Base-by-base conservation (phyloP, 2,113 vertebrate species). In the Pionites leucogaster region DNA sequence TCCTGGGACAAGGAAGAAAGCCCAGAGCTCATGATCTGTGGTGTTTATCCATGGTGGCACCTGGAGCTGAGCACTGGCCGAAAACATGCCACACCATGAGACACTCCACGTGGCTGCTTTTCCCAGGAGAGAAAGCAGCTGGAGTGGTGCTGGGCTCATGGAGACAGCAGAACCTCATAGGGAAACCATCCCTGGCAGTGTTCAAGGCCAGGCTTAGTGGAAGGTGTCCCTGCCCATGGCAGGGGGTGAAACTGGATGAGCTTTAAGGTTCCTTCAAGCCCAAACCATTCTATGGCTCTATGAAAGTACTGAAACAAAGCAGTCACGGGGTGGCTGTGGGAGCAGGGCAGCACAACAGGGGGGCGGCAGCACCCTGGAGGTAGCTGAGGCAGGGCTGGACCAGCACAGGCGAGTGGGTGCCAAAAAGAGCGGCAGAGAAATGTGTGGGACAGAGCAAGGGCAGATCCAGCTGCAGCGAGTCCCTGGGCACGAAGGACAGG, bases 61-160 rank as follows among this genome's bases (percentile, higher is more conserved):
- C 11, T 68, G n/a, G 37, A 67, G 13, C 25, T 0, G 0, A 85
- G n/a, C 4, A 8, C 37, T 11, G 19, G 16, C n/a, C 25, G 41
- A 69, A 77, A 91, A 46, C 57, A 27, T 4, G 13, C 42, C 57
- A 33, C 16, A 18, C 13, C 25, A n/a, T 23, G 7, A 78, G 37
- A 68, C 42, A 23, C 6, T 25, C 44, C 11, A 2, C 1, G 49
- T 33, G 41, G 13, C 27, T 70, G 52, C 17, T 68, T 35, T 75
- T 76, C 41, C 25, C 42, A 64, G 41, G 24, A 42, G 24, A 13
- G 5, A 82, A 64, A 74, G 33, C 35, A 35, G 29, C 17, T 57
- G 13, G 13, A 57, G 27, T 1, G 1, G 27, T 23, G 41, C 41
- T 59, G n/a, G 27, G n/a, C 42, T 33, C 19, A 17, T 14, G 44